Evolutionary conservation across 1,140 invertebrate species (phyloP).

Genomic region (Venustaconcha ellipsiformis): DNA sequence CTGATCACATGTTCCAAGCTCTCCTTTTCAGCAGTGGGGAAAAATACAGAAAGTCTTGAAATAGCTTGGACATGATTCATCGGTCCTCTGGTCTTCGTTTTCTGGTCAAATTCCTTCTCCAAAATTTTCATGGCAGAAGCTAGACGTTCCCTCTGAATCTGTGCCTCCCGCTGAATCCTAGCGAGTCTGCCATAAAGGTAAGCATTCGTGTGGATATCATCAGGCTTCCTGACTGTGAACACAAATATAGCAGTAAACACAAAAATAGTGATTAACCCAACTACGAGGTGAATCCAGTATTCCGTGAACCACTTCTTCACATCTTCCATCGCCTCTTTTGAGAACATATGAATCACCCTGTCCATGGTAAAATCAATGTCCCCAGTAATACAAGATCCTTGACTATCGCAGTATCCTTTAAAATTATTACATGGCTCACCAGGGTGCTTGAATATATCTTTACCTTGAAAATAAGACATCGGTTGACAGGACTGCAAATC

Average conservation of each 20-base stretch:
- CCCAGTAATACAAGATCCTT: slow-evolving; percentile 32
- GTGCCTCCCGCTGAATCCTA: slow-evolving; percentile 18
- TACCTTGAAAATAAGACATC: neutral
- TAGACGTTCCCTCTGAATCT: slow-evolving; percentile 19
- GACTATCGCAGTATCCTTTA: slow-evolving; percentile 41
- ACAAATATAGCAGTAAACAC: slow-evolving; percentile 17
- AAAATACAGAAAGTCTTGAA: slow-evolving; percentile 37
- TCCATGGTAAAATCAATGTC: slow-evolving; percentile 20
- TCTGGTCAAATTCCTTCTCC: slow-evolving; percentile 15
- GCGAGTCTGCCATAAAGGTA: slow-evolving; percentile 29
- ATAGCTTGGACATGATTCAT: slow-evolving; percentile 25
- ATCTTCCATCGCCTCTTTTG: slow-evolving; percentile 20
- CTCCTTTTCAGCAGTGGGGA: slow-evolving; percentile 29
- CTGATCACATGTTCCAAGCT: slow-evolving; percentile 17
- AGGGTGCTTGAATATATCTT: slow-evolving; percentile 3
- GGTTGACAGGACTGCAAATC: slow-evolving; percentile 5
- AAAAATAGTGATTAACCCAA: slow-evolving; percentile 10
- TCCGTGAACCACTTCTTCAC: slow-evolving; percentile 39
- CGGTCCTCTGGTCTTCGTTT: neutral
- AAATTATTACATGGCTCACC: slow-evolving; percentile 38
- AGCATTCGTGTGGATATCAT: slow-evolving; percentile 23
- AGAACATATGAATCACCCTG: slow-evolving; percentile 31
- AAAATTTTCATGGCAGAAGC: slow-evolving; percentile 1
- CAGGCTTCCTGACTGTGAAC: neutral
- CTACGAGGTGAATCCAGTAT: slow-evolving; percentile 49